Evolutionary conservation across 2,888 invertebrate genomes (phyloP).

Genomic region (Vanessa cardui): DNA sequence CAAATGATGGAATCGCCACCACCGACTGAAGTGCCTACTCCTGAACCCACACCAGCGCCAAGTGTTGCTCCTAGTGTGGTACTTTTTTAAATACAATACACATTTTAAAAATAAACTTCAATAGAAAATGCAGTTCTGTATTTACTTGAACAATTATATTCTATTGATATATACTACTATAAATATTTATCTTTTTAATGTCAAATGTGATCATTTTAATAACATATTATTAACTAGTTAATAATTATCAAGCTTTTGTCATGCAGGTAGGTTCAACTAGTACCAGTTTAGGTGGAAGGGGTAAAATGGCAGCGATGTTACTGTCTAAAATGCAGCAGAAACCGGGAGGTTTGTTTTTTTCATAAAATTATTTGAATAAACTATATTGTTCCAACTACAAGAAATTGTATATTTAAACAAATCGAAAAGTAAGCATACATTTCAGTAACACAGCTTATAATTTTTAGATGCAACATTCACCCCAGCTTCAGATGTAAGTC

Average conservation of each 20-base stretch:
- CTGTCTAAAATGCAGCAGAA: conserved; percentile 62
- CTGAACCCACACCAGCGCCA: conserved; percentile 53
- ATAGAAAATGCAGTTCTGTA: neutral
- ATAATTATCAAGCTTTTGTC: neutral
- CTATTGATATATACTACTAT: too few species aligned
- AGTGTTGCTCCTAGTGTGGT: conserved; percentile 55
- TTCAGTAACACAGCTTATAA: conserved; percentile 36
- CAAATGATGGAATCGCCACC: conserved; percentile 54
- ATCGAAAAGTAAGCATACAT: too few species aligned
- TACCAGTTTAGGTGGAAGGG: conserved; percentile 60
- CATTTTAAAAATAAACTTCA: too few species aligned
- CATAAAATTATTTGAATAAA: too few species aligned
- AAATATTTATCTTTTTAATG: too few species aligned
- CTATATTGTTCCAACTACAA: too few species aligned
- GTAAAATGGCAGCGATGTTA: conserved; percentile 63
- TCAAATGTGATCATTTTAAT: too few species aligned
- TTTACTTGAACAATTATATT: neutral
- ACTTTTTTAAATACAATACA: conserved; percentile 43
- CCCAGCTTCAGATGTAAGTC: conserved; percentile 68
- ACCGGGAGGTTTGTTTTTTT: conserved; percentile 53
- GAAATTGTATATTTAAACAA: too few species aligned
- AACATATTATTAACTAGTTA: too few species aligned
- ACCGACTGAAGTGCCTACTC: conserved; percentile 50
- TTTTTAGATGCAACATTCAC: conserved; percentile 39
- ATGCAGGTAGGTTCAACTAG: conserved; percentile 47